phyloP scores from a whole-genome alignment of 2,888 invertebrate species.

The Synergus japonicus region DNA sequence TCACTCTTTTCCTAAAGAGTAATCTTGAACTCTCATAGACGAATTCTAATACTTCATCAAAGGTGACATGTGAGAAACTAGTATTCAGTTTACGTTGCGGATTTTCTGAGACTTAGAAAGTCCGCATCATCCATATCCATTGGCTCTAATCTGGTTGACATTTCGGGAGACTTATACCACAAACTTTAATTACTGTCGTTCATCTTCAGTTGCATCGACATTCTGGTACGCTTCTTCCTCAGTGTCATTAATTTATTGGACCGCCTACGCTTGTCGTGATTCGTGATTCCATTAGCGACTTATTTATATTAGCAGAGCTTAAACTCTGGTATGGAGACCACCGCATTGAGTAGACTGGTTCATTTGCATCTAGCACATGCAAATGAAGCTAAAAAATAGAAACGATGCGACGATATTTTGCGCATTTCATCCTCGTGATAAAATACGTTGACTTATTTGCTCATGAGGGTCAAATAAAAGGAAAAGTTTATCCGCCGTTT shows the following conservation, averaged over 20 bases:
- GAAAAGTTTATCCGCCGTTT: slow-evolving; percentile 39
- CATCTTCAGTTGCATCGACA: slow-evolving; percentile 39
- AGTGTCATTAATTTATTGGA: slow-evolving; percentile 66
- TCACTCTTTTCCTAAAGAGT: neutral
- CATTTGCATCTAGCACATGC: slow-evolving; percentile 38
- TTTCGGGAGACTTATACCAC: slow-evolving; percentile 50
- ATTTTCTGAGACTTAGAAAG: slow-evolving; percentile 55
- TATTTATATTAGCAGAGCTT: slow-evolving; percentile 65
- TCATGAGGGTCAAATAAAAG: slow-evolving; percentile 34
- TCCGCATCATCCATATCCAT: slow-evolving; percentile 13
- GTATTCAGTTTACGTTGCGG: slow-evolving; percentile 41
- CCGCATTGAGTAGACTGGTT: slow-evolving; percentile 37
- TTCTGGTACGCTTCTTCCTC: slow-evolving; percentile 54
- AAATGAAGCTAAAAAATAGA: slow-evolving; percentile 40
- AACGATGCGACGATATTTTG: slow-evolving; percentile 30
- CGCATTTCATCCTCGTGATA: slow-evolving; percentile 37
- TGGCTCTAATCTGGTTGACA: slow-evolving; percentile 54
- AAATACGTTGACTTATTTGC: slow-evolving; percentile 38
- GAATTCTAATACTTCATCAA: neutral
- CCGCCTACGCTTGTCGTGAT: slow-evolving; percentile 67
- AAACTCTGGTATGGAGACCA: slow-evolving; percentile 31
- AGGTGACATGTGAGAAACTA: slow-evolving; percentile 14
- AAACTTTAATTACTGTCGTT: slow-evolving; percentile 61
- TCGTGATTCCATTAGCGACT: slow-evolving; percentile 70
- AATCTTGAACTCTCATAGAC: neutral